These are phyloP conservation scores for Microctenopoma lineatum DNA, from an alignment of 2,797 vertebrate genomes.

Conservation along the genomic window DNA sequence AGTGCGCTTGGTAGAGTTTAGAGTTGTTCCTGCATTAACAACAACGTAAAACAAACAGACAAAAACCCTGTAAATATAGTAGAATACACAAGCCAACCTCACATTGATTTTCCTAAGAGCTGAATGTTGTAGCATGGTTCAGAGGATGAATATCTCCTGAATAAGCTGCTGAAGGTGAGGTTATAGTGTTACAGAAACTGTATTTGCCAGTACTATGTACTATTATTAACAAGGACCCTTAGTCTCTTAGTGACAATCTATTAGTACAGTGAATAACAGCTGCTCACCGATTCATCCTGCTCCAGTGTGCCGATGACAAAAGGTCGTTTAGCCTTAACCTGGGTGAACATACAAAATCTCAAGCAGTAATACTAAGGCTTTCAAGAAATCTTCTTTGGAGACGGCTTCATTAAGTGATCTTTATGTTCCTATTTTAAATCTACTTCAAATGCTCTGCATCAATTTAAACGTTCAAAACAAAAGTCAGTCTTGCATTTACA, in stretches of 20 bases:
- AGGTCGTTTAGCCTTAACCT: conserved; percentile 20
- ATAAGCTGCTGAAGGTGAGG: conserved; percentile 33
- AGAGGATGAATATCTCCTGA: conserved; percentile 28
- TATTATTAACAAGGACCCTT: conserved; percentile 18
- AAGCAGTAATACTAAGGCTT: conserved; percentile 7
- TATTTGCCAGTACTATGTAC: conserved; percentile 17
- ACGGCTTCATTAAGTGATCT: conserved; percentile 6
- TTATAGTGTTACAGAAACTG: conserved; percentile 1
- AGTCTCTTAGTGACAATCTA: conserved; percentile 8
- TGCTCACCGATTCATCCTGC: conserved; percentile 22
- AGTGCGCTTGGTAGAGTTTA: no score
- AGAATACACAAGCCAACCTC: conserved; percentile 9
- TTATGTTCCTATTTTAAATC: background rate
- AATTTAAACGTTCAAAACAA: no score
- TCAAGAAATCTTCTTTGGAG: conserved; percentile 19
- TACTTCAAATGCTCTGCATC: background rate
- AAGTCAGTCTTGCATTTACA: no score
- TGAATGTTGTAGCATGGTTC: conserved; percentile 2
- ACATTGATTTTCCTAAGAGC: conserved; percentile 23
- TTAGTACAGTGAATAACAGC: conserved; percentile 14
- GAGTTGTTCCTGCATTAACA: conserved; percentile 8
- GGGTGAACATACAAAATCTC: conserved; percentile 16
- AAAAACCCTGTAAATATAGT: conserved; percentile 1
- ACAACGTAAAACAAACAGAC: conserved; percentile 16
- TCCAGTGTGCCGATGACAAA: conserved; percentile 5